Percentiles rank a stretch among this genome's conserved stretches.
These are phyloP conservation scores for Tapirus terrestris DNA, from an alignment of 2,113 vertebrate genomes.

Conservation along the genomic window DNA sequence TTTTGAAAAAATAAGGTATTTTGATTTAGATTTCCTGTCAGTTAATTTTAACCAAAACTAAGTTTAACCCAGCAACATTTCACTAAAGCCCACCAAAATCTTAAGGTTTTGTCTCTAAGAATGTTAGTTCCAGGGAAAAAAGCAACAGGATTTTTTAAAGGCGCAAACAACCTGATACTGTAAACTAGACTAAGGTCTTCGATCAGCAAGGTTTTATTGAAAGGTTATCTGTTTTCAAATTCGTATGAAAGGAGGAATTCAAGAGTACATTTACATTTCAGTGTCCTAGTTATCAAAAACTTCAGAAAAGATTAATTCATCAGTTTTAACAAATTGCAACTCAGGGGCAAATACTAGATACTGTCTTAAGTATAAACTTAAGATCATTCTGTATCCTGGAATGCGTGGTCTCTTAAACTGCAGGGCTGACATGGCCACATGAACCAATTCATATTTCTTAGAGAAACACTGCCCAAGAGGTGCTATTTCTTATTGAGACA, in stretches of 20 bases:
- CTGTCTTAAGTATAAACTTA: not conserved
- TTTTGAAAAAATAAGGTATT: not conserved
- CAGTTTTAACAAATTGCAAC: not conserved
- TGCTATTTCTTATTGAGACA: not conserved
- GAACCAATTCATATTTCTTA: not conserved
- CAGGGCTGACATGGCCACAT: not conserved
- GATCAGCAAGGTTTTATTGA: not conserved
- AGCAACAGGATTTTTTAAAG: not conserved
- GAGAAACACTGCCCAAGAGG: not conserved
- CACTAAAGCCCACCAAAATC: not conserved
- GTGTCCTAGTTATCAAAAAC: not conserved
- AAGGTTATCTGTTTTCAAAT: not conserved
- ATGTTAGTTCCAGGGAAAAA: not conserved
- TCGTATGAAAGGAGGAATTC: not conserved
- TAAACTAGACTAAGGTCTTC: not conserved
- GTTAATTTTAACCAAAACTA: not conserved
- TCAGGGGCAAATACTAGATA: not conserved
- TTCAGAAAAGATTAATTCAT: not conserved
- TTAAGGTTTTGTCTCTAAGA: not conserved
- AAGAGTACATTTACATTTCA: not conserved
- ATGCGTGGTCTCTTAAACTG: not conserved
- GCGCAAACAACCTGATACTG: not conserved
- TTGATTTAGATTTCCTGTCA: not conserved
- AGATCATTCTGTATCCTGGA: not conserved
- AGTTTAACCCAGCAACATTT: not conserved